Evolutionary conservation across 2,888 invertebrate genomes (phyloP).

Genomic region (Sminthurinus aureus): DNA sequence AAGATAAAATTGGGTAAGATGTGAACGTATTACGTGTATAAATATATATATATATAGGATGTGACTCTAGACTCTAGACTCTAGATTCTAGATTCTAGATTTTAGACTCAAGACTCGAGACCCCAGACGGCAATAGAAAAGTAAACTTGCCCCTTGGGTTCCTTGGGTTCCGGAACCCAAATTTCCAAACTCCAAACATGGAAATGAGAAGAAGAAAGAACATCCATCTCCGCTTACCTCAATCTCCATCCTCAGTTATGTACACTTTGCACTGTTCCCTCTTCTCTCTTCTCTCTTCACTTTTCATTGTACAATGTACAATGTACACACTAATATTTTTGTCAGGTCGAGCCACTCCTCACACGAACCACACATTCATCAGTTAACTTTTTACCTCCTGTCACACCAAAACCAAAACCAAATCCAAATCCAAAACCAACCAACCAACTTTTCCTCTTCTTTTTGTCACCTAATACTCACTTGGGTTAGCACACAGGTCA

Average conservation of each 20-base stretch:
- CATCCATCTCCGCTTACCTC: too few species aligned
- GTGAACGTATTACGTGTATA: too few species aligned
- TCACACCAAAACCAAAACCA: neutral
- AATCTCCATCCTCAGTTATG: too few species aligned
- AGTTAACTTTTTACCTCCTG: slow-evolving; percentile 8
- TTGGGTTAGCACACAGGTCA: neutral
- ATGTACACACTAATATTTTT: neutral
- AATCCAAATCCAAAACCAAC: too few species aligned
- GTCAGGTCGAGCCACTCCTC: neutral
- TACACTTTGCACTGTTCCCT: too few species aligned
- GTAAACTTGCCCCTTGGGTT: neutral
- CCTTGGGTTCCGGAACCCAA: too few species aligned
- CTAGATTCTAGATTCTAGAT: too few species aligned
- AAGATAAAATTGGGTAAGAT: neutral
- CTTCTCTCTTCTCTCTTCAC: too few species aligned
- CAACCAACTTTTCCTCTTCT: too few species aligned
- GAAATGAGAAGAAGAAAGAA: neutral
- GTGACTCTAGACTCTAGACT: too few species aligned
- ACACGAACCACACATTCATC: slow-evolving; percentile 13
- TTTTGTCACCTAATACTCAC: neutral
- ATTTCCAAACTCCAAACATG: neutral
- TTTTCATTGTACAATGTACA: too few species aligned
- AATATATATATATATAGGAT: too few species aligned
- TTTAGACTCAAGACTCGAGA: neutral
- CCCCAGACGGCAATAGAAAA: slow-evolving; percentile 5